These are phyloP conservation scores for Aurelia sp. DNA, from an alignment of 30 jellyfish, hydroid and myxozoan genomes.

Conservation along the genomic window DNA sequence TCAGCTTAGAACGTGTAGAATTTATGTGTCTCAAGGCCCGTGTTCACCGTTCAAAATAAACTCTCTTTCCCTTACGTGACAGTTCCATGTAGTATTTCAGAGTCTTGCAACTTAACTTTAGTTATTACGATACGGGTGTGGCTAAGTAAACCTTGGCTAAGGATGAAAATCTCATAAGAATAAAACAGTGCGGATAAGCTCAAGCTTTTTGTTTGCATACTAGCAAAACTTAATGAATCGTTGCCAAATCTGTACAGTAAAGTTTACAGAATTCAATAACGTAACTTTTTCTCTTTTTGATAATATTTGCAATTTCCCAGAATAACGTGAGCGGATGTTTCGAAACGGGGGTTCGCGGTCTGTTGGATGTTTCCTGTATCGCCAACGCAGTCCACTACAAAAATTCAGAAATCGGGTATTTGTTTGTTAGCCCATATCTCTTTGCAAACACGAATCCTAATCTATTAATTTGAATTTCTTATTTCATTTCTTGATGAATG, in stretches of 20 bases:
- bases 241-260: conserved; percentile 4
- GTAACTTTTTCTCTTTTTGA: background rate
- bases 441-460: no score
- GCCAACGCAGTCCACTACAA: conserved; percentile 30
- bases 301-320: background rate
- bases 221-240: conserved; percentile 3
- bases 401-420: conserved; percentile 4
- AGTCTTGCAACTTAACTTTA: no score
- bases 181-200: conserved; percentile 2
- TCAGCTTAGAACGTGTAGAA: background rate
- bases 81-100: no score
- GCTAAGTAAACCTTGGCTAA: background rate
- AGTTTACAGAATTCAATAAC: background rate
- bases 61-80: no score
- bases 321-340: no score
- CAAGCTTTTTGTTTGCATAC: background rate
- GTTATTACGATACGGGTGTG: background rate
- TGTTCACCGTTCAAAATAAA: background rate
- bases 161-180: background rate
- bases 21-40: background rate
- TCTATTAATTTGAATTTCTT: no score
- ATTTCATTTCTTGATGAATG: no score
- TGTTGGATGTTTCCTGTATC: conserved; percentile 22
- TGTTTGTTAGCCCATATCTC: no score
- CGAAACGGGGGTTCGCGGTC: conserved; percentile 10